Percentiles rank a stretch among this genome's conserved stretches.
phyloP scores from a whole-genome alignment of 2,797 vertebrate genomes.

The Coregonus suidteri region DNA sequence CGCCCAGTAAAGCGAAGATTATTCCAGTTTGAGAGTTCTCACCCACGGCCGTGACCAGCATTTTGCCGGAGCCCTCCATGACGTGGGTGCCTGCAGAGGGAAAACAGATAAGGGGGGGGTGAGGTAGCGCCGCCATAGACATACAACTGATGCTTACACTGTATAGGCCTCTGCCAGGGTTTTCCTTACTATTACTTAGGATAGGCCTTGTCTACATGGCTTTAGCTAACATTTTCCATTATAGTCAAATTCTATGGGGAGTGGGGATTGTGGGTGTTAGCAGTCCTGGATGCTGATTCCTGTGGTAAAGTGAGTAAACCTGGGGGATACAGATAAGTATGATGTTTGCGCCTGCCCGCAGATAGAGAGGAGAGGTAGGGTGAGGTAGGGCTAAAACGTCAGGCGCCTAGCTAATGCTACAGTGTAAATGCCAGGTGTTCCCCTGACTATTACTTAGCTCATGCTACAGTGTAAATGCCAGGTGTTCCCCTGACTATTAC shows the following conservation, averaged over 20 bases:
- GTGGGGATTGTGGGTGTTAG: neutral
- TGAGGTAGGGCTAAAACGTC: neutral
- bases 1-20: constrained; percentile 95
- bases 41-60: constrained; percentile 96
- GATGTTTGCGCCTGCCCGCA: neutral
- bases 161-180: constrained; percentile 6
- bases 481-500: too few relatives aligned
- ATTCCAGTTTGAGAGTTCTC: constrained; percentile 99
- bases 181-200: neutral
- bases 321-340: neutral
- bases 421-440: too few relatives aligned
- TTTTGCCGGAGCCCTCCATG: constrained; percentile 99
- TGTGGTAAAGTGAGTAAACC: neutral
- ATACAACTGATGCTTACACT: constrained; percentile 14
- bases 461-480: too few relatives aligned
- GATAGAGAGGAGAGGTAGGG: neutral
- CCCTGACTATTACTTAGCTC: too few relatives aligned
- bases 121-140: constrained; percentile 11
- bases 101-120: constrained; percentile 5
- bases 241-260: neutral
- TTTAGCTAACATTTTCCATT: neutral
- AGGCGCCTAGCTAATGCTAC: too few relatives aligned
- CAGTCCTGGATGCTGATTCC: neutral
- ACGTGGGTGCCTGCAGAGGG: constrained; percentile 92
- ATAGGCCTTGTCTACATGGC: neutral